Percentiles rank a stretch among this genome's conserved stretches.
These are phyloP conservation scores for Lagodon rhomboides DNA, from an alignment of 2,797 vertebrate genomes.

Conservation along the genomic window DNA sequence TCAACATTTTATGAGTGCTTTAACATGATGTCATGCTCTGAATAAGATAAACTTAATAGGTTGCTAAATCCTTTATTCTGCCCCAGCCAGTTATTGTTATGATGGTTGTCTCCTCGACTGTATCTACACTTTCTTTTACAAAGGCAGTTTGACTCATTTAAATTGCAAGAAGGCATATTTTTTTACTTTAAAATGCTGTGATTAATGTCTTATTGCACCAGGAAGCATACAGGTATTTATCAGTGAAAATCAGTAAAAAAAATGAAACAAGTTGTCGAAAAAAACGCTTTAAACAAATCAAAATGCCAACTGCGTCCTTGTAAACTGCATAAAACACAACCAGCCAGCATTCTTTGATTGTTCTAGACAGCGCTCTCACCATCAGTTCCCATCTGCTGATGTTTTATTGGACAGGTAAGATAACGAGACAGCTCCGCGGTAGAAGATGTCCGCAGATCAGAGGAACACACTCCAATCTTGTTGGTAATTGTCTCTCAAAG, in stretches of 20 bases:
- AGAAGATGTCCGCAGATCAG: conserved; percentile 41
- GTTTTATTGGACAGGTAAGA: conserved; percentile 17
- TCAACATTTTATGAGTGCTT: not conserved
- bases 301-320: not conserved
- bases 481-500: conserved; percentile 28
- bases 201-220: not conserved
- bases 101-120: not conserved
- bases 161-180: not conserved
- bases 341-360: conserved; percentile 2
- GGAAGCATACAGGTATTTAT: not conserved
- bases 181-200: not conserved
- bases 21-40: not conserved
- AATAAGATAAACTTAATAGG: not conserved
- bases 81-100: too few species aligned
- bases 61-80: not conserved
- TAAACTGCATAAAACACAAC: not conserved
- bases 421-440: conserved; percentile 35
- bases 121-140: not conserved
- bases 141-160: not conserved
- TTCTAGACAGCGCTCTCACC: conserved; percentile 13
- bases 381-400: conserved; percentile 10
- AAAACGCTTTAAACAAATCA: not conserved
- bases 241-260: not conserved
- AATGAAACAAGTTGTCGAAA: not conserved
- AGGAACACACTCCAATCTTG: conserved; percentile 33